Percentiles rank a stretch among this genome's conserved stretches.
phyloP scores from a whole-genome alignment of 2,797 vertebrate genomes.

The Lateolabrax maculatus region DNA sequence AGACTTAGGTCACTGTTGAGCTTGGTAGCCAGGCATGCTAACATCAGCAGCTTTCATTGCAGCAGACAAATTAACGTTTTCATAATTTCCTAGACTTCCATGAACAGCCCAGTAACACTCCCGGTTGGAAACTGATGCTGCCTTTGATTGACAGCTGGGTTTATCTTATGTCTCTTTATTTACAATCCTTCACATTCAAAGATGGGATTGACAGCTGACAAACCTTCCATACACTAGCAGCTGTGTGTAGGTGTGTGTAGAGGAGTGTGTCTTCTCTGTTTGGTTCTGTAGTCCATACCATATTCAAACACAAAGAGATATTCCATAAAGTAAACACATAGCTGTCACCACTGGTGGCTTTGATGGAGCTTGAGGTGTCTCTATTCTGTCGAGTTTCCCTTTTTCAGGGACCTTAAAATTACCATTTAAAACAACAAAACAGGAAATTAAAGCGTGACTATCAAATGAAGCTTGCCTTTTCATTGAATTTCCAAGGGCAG shows the following conservation, averaged over 20 bases:
- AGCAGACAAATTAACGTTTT: neutral
- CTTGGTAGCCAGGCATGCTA: neutral
- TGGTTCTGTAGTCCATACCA: neutral
- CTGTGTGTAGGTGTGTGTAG: neutral
- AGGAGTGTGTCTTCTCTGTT: neutral
- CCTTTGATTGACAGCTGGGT: conserved; percentile 33
- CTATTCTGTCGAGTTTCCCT: conserved; percentile 30
- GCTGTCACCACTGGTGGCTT: conserved; percentile 9
- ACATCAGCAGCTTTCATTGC: neutral
- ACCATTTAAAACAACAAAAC: neutral
- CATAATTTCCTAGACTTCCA: neutral
- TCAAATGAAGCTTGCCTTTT: neutral
- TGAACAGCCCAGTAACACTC: neutral
- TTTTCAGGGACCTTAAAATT: conserved; percentile 1
- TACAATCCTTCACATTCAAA: neutral
- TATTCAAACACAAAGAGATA: neutral
- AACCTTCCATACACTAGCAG: conserved; percentile 24
- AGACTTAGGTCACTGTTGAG: neutral
- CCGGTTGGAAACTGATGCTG: neutral
- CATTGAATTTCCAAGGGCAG: neutral
- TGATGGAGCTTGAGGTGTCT: conserved; percentile 28
- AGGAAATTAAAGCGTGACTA: neutral
- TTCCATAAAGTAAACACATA: conserved; percentile 4
- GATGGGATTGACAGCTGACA: conserved; percentile 56
- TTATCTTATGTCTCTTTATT: neutral